These are phyloP conservation scores for Polypterus senegalus DNA, from an alignment of 2,113 vertebrate genomes.

Conservation along the genomic window DNA sequence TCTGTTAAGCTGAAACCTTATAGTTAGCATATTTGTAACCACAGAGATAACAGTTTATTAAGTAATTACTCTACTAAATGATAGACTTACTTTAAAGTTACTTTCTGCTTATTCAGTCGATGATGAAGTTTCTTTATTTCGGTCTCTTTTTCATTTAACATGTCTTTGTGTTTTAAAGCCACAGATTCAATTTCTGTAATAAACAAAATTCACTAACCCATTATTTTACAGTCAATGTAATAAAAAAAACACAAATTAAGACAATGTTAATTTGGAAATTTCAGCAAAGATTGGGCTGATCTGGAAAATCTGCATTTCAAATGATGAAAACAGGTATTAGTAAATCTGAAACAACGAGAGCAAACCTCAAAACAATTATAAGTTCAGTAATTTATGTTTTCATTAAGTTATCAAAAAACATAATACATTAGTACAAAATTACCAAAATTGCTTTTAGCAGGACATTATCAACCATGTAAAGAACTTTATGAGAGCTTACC, in stretches of 20 bases:
- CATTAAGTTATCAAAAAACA: not conserved
- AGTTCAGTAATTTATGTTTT: not conserved
- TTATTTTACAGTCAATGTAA: not conserved
- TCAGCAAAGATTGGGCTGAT: not conserved
- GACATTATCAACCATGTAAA: not conserved
- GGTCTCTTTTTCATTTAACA: constrained; percentile 30
- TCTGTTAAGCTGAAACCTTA: no score
- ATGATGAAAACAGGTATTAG: not conserved
- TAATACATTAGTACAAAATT: no score
- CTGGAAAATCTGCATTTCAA: no score
- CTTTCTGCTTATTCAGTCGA: constrained; percentile 36
- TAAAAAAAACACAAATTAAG: not conserved
- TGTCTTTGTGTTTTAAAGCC: constrained; percentile 26
- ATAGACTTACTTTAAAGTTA: constrained; percentile 37
- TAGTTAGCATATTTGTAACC: no score
- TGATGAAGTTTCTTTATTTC: constrained; percentile 30
- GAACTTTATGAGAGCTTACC: constrained; percentile 10
- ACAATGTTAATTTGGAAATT: not conserved
- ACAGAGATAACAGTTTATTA: no score
- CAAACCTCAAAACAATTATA: not conserved
- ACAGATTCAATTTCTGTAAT: constrained; percentile 29
- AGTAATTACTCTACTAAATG: not conserved
- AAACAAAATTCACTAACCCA: constrained; percentile 4
- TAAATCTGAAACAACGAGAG: not conserved
- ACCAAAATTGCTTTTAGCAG: no score